Evolutionary conservation across 2,888 invertebrate species (phyloP).

Genomic region (Drosophila paracracens): DNA sequence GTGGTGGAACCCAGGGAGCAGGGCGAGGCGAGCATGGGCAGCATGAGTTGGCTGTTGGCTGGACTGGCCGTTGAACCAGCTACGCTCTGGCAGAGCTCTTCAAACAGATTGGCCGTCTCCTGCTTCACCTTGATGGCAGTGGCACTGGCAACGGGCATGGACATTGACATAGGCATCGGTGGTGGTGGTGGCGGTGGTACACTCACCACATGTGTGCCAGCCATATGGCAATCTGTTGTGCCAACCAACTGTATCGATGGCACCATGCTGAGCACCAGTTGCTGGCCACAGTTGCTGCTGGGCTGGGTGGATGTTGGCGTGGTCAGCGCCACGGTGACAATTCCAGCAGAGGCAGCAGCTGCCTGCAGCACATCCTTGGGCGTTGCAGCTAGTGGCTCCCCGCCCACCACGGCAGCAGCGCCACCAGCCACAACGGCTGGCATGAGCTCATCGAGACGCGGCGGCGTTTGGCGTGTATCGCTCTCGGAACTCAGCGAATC

Average conservation of each 20-base stretch:
- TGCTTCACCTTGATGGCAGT: slow-evolving; percentile 81
- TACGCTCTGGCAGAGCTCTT: slow-evolving; percentile 88
- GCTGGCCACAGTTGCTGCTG: slow-evolving; percentile 80
- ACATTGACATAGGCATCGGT: slow-evolving; percentile 44
- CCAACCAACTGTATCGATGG: slow-evolving; percentile 83
- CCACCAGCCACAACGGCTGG: slow-evolving; percentile 74
- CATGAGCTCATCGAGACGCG: slow-evolving; percentile 85
- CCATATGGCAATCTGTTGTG: slow-evolving; percentile 32
- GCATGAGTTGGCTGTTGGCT: slow-evolving; percentile 78
- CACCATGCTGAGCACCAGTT: slow-evolving; percentile 86
- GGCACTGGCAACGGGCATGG: slow-evolving; percentile 64
- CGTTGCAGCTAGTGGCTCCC: slow-evolving; percentile 17
- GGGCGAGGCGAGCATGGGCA: slow-evolving; percentile 86
- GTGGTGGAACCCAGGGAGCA: slow-evolving; percentile 87
- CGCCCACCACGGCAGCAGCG: slow-evolving; percentile 37
- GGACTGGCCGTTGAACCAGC: slow-evolving; percentile 84
- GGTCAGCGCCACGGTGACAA: slow-evolving; percentile 88
- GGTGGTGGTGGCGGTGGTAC: slow-evolving; percentile 52
- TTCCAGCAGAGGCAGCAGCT: slow-evolving; percentile 89
- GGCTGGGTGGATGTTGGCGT: slow-evolving; percentile 85
- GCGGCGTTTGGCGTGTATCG: slow-evolving; percentile 86
- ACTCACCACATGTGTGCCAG: slow-evolving; percentile 18
- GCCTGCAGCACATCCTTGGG: slow-evolving; percentile 86
- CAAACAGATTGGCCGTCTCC: slow-evolving; percentile 86
- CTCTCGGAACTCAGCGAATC: slow-evolving; percentile 94